Evolutionary conservation across 2,888 invertebrate species (phyloP).

Genomic region (Frankliniella fusca): DNA sequence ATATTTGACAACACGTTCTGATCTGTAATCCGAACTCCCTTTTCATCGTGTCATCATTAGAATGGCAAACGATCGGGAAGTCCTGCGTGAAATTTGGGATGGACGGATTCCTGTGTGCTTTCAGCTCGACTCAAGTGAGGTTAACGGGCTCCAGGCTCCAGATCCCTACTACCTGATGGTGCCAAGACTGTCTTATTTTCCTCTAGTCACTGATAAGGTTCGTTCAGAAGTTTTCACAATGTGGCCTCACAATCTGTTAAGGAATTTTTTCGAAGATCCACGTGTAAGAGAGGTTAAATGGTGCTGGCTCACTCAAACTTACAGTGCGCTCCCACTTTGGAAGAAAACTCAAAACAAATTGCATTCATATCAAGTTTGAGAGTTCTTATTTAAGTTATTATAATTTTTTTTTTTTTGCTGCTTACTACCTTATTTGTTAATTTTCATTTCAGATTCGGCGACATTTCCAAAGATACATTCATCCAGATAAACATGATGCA

Average conservation of each 20-base stretch:
- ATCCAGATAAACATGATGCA: slow-evolving; percentile 72
- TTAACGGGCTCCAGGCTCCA: slow-evolving; percentile 80
- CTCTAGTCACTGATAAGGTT: slow-evolving; percentile 91
- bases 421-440: too few species aligned
- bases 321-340: neutral
- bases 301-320: neutral
- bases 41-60: neutral
- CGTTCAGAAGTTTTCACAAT: neutral
- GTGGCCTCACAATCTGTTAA: too few species aligned
- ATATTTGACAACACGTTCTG: neutral
- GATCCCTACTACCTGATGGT: slow-evolving; percentile 93
- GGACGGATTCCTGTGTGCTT: slow-evolving; percentile 93
- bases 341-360: neutral
- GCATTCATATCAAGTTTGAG: neutral
- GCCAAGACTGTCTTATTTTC: slow-evolving; percentile 88
- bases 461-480: slow-evolving; percentile 79
- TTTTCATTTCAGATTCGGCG: slow-evolving; percentile 65
- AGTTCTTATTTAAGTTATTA: neutral
- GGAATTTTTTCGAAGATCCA: neutral
- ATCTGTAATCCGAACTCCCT: neutral
- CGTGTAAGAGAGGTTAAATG: neutral
- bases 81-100: slow-evolving; percentile 91
- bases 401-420: neutral
- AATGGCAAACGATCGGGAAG: slow-evolving; percentile 94
- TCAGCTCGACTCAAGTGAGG: slow-evolving; percentile 81